Evolutionary conservation across 2,888 invertebrate species (phyloP), one percentile per base, ranked within the genome.

Genomic region (Arrhopalites spinosus): DNA sequence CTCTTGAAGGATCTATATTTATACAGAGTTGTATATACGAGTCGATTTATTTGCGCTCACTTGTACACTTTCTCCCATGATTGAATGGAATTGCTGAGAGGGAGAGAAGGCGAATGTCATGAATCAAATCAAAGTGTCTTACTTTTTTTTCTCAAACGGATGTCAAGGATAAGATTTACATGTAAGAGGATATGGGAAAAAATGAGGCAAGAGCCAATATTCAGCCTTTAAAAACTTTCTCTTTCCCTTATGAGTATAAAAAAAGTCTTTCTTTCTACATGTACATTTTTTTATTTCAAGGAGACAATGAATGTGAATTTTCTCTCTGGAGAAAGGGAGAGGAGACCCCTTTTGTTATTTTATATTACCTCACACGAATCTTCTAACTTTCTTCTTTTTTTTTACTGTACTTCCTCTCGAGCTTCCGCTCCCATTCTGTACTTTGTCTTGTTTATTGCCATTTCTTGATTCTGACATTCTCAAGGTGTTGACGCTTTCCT

Each of bases 111-210:
- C 69, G 61, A 75, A 70, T 70, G 75, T 75, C 75, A 75, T 75
- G 75, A 75, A 75, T 75, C 75, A 75, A 75, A 75, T 75, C 69
- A 75, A 69, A 69, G 75, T 75, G 71, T 71, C 69, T 36, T 61
- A 75, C 70, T 70, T 64, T 63, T 70, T 75, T 75, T 69, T 64
- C 66, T 64, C 75, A 50, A 69, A 61, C 69, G 75, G 70, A 75
- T 70, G 63, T 45, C 70, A 53, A 59, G n/a, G 70, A 75, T 75
- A 75, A 75, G 75, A 75, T 75, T 75, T 75, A 70, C 75, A 75
- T 50, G 61, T 45, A 59, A 59, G 43, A 53, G 74, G 50, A 70
- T 70, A 50, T 27, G 56, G 30, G 23, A 66, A 66, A 66, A 66
- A 13, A 45, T n/a, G 43, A 43, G 13, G 20, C n/a, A 66, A 2